These are phyloP conservation scores for Parasteatoda lunata DNA, from an alignment of 2,888 invertebrate species.

Conservation along the genomic window DNA sequence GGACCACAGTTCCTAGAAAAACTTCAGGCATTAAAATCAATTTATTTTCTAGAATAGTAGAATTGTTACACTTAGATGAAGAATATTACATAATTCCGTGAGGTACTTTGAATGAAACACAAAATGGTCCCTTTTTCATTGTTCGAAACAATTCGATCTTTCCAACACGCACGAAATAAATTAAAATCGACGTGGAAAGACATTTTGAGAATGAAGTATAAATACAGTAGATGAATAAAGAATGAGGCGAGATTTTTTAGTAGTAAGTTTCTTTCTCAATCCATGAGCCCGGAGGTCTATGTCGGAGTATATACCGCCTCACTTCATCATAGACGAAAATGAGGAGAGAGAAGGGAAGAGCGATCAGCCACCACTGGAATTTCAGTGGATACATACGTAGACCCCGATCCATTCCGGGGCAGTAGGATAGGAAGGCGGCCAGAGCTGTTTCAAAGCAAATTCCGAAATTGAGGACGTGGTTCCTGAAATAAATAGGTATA, in stretches of 20 bases:
- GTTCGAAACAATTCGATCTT: too few species aligned
- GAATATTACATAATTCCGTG: too few species aligned
- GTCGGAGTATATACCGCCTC: constrained; percentile 95
- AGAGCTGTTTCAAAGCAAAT: constrained; percentile 76
- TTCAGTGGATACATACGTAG: constrained; percentile 72
- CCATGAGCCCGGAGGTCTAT: constrained; percentile 98
- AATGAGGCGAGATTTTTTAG: constrained; percentile 48
- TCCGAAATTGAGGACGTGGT: constrained; percentile 75
- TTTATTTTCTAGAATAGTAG: too few species aligned
- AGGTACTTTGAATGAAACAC: too few species aligned
- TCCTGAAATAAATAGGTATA: constrained; percentile 71
- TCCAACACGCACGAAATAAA: too few species aligned
- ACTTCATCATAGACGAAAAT: constrained; percentile 99
- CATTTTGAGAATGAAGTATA: not conserved
- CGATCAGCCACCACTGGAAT: constrained; percentile 93
- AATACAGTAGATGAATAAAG: not conserved
- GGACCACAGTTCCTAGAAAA: too few species aligned
- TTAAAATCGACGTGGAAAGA: too few species aligned
- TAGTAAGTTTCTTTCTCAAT: constrained; percentile 99
- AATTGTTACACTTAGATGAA: too few species aligned
- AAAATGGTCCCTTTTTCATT: too few species aligned
- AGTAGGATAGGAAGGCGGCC: constrained; percentile 76
- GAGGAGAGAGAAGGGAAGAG: constrained; percentile 96
- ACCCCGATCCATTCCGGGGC: constrained; percentile 76
- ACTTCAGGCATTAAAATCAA: too few species aligned